These are phyloP conservation scores for Sigmodon hispidus DNA, from an alignment of 2,113 vertebrate species.

Conservation along the genomic window DNA sequence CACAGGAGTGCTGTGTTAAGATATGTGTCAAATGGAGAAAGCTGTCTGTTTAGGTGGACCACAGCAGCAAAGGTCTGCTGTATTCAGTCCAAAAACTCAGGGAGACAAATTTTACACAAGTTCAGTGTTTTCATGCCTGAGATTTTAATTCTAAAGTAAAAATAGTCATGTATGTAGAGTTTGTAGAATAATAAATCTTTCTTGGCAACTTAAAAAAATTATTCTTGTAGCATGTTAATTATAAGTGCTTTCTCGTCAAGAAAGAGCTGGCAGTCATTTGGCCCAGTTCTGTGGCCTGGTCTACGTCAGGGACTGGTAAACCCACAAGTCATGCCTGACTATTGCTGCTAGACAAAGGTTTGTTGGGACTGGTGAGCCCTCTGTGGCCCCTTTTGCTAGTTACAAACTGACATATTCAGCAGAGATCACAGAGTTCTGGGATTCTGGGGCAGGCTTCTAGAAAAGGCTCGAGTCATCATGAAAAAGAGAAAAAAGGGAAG, in stretches of 20 bases:
- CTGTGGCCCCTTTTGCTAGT: not conserved
- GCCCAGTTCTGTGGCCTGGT: not conserved
- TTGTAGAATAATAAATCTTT: fast-evolving
- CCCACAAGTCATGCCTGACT: not conserved
- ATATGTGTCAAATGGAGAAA: not conserved
- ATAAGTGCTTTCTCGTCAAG: slow-evolving; percentile 68
- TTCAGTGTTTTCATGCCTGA: not conserved
- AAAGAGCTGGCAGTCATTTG: slow-evolving; percentile 25
- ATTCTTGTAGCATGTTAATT: slow-evolving; percentile 47
- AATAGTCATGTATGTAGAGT: not conserved
- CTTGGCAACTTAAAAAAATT: not conserved
- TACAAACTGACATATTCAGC: not conserved
- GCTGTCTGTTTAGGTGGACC: not conserved
- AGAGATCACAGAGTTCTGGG: not conserved
- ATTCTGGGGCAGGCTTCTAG: slow-evolving; percentile 53
- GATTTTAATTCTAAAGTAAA: not conserved
- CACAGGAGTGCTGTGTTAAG: not conserved
- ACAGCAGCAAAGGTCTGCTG: not conserved
- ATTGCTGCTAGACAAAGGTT: not conserved
- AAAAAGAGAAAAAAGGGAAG: slow-evolving; percentile 62
- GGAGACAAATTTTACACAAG: not conserved
- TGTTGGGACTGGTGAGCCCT: not conserved
- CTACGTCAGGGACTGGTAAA: not conserved
- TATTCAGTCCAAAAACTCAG: not conserved
- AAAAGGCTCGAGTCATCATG: slow-evolving; percentile 46